Conservation (phyloP, 2,113 vertebrate species). For the Sclerurus mexicanus region DNA sequence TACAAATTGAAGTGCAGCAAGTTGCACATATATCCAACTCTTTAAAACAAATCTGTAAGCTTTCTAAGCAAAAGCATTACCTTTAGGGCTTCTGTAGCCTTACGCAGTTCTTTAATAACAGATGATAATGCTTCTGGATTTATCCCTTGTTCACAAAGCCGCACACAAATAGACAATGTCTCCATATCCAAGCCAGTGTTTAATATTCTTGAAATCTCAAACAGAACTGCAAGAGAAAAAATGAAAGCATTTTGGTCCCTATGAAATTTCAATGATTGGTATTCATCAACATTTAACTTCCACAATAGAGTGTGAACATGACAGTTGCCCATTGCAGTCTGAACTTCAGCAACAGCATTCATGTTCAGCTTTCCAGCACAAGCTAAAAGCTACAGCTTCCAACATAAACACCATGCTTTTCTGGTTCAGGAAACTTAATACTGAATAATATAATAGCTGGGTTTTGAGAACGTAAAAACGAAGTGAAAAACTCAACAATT, state of each 20-base stretch:
- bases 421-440: background rate
- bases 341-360: background rate
- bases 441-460: background rate
- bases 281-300: background rate
- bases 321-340: background rate
- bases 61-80: conserved; percentile 64
- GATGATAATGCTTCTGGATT: conserved; percentile 95
- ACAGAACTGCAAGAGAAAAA: conserved; percentile 79
- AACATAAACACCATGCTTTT: background rate
- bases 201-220: conserved; percentile 94
- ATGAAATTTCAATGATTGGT: background rate
- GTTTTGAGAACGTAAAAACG: background rate
- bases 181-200: conserved; percentile 98
- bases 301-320: background rate
- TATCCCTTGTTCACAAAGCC: conserved; percentile 97
- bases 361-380: background rate
- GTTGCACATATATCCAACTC: background rate
- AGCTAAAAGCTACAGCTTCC: background rate
- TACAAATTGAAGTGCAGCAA: background rate
- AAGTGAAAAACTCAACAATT: background rate
- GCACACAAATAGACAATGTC: conserved; percentile 93
- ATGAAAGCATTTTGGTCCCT: background rate
- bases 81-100: conserved; percentile 91
- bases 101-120: conserved; percentile 95
- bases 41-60: background rate